A percentile compares a stretch with the other conserved stretches of the same genome.
phyloP scores from a whole-genome alignment of 2,888 invertebrate genomes.

The Amaurobius ferox region DNA sequence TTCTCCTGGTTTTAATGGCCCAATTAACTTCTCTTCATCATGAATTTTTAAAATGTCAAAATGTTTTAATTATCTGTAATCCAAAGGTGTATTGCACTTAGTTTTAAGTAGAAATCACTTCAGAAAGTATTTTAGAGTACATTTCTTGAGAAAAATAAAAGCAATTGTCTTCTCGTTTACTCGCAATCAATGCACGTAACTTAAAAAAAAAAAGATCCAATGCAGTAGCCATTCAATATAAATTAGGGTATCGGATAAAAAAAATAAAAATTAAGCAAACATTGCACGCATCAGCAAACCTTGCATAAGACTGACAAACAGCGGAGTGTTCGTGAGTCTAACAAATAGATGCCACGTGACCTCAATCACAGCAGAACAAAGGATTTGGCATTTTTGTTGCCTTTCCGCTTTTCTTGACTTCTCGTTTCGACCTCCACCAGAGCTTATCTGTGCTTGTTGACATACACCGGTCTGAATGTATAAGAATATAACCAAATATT shows the following conservation, averaged over 20 bases:
- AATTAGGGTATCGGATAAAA: conserved; percentile 6
- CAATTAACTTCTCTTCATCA: neutral
- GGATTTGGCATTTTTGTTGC: too few relatives aligned
- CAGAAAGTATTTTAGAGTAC: conserved; percentile 17
- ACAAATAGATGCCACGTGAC: too few relatives aligned
- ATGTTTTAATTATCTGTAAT: conserved; percentile 9
- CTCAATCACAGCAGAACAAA: too few relatives aligned
- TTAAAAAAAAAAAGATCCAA: neutral
- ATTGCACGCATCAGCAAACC: neutral
- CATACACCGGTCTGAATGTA: too few relatives aligned
- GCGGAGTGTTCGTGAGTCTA: too few relatives aligned
- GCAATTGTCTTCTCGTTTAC: conserved; percentile 5
- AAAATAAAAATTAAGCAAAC: neutral
- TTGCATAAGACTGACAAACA: neutral
- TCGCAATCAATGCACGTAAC: conserved; percentile 17
- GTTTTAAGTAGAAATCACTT: neutral
- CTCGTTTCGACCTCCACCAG: too few relatives aligned
- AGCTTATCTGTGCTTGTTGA: too few relatives aligned
- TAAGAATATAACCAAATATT: too few relatives aligned
- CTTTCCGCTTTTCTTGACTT: too few relatives aligned
- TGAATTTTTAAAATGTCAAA: conserved; percentile 7
- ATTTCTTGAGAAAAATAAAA: conserved; percentile 20
- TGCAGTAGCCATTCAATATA: conserved; percentile 11
- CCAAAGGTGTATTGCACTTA: conserved; percentile 4
- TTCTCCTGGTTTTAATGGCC: conserved; percentile 4